phyloP scores from a whole-genome alignment of 2,113 vertebrate genomes.

The Chlamydotis undulata region DNA sequence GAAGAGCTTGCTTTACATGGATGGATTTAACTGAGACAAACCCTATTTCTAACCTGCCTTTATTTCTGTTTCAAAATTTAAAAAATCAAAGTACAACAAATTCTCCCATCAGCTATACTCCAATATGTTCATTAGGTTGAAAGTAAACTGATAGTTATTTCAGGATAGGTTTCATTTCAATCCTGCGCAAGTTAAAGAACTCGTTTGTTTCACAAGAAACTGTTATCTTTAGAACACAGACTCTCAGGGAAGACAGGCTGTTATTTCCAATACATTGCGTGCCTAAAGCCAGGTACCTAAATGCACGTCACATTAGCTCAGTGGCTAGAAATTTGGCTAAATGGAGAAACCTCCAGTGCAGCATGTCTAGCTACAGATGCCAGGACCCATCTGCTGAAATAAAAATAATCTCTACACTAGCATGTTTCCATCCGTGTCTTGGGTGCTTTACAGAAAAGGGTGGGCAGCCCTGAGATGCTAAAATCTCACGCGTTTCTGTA shows the following conservation, averaged over 20 bases:
- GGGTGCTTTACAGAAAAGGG: neutral
- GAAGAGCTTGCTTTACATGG: neutral
- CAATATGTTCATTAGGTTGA: neutral
- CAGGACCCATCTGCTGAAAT: neutral
- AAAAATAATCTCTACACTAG: neutral
- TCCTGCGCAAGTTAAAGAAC: neutral
- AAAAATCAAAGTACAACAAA: neutral
- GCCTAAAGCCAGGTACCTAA: neutral
- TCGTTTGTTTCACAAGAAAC: neutral
- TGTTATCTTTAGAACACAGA: neutral
- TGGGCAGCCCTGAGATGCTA: neutral
- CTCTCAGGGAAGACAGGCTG: neutral
- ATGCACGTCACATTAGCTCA: neutral
- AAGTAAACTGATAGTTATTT: neutral
- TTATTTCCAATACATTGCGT: neutral
- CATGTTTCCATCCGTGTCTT: neutral
- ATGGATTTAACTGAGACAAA: neutral
- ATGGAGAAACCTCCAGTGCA: neutral
- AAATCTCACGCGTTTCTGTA: neutral
- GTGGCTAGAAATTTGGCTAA: neutral
- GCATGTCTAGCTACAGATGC: neutral
- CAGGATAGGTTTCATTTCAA: neutral
- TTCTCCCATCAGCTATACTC: neutral
- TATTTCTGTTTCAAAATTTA: neutral
- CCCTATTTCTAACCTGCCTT: neutral